These are phyloP conservation scores for Melanocharis versteri DNA, from an alignment of 2,113 vertebrate genomes.

Conservation along the genomic window DNA sequence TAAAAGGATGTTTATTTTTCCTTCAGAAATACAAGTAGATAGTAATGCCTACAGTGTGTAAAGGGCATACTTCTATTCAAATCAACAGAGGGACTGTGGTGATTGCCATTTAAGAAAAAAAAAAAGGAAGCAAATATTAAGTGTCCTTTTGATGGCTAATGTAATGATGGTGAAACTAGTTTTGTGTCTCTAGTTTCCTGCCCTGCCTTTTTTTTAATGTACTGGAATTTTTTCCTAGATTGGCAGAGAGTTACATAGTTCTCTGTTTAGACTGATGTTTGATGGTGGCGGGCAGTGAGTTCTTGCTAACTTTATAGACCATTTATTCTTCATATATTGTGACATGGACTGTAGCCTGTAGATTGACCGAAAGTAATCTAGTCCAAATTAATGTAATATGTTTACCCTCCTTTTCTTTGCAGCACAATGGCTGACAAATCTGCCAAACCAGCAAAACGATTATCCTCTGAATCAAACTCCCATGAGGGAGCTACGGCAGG, in stretches of 20 bases:
- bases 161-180: not conserved
- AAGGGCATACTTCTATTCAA: not conserved
- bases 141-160: not conserved
- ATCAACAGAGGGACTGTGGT: not conserved
- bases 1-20: not conserved
- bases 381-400: not conserved
- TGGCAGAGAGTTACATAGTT: not conserved
- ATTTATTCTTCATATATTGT: not conserved
- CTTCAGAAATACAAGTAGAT: not conserved
- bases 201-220: not conserved
- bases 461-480: constrained; percentile 78
- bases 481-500: constrained; percentile 77
- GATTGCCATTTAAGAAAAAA: not conserved
- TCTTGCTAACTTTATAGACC: not conserved
- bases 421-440: constrained; percentile 74
- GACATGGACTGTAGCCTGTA: not conserved
- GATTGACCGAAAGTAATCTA: not conserved
- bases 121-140: not conserved
- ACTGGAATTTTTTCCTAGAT: not conserved
- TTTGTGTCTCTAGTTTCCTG: not conserved
- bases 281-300: not conserved
- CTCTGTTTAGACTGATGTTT: not conserved
- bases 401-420: constrained; percentile 7
- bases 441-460: constrained; percentile 60
- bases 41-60: not conserved